These are phyloP conservation scores for Spea bombifrons DNA, from an alignment of 2,113 vertebrate species.

Conservation along the genomic window DNA sequence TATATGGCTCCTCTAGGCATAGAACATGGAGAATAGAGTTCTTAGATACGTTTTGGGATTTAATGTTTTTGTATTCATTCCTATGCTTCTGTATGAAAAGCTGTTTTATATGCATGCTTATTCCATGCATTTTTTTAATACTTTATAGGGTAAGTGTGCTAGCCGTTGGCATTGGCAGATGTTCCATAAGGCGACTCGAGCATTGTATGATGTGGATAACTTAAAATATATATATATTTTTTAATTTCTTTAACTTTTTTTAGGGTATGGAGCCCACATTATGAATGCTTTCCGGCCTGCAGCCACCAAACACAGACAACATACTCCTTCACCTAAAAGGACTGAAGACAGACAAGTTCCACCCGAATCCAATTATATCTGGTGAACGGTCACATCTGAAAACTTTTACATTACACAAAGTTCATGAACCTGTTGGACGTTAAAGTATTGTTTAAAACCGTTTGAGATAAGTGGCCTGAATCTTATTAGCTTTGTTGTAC, in stretches of 20 bases:
- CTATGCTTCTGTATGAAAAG: no score
- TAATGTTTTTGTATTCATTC: no score
- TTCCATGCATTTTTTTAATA: no score
- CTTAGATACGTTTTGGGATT: no score
- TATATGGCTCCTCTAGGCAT: no score
- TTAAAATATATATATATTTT: no score
- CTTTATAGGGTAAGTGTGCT: no score
- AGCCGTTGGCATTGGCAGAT: no score
- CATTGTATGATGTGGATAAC: no score
- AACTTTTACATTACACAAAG: conserved; percentile 63
- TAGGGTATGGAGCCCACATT: conserved; percentile 73
- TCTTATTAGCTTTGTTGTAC: conserved; percentile 73
- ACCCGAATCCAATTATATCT: conserved; percentile 86
- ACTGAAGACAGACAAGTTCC: conserved; percentile 64
- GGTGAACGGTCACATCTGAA: conserved; percentile 74
- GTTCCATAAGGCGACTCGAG: no score
- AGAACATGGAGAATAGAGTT: no score
- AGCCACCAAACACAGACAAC: conserved; percentile 68
- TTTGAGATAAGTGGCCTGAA: conserved; percentile 63
- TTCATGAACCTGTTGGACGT: conserved; percentile 70
- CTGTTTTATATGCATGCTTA: no score
- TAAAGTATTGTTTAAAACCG: conserved; percentile 66
- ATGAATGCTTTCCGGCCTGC: conserved; percentile 67
- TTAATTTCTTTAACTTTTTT: conserved; percentile 59
- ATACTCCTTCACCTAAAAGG: conserved; percentile 68